Percentiles rank a stretch among this genome's conserved stretches.
Evolutionary conservation across 2,888 invertebrate genomes (phyloP).

Genomic region (Tillus elongatus): DNA sequence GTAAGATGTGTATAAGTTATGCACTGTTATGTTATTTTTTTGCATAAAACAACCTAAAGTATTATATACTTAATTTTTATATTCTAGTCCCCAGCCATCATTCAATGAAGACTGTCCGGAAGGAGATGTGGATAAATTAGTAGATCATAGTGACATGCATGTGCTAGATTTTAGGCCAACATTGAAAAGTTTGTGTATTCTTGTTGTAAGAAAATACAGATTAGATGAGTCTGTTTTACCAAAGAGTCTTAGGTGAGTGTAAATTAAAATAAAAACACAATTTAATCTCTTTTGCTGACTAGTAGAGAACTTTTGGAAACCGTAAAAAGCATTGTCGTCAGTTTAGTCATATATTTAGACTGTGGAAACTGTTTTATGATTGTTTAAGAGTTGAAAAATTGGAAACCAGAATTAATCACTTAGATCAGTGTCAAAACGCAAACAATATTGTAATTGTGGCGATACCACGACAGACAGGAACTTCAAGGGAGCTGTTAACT

Average conservation of each 20-base stretch:
- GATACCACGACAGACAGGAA: too few relatives aligned
- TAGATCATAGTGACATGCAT: constrained; percentile 77
- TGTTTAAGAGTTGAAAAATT: not conserved
- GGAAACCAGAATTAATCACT: too few relatives aligned
- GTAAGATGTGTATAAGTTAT: too few relatives aligned
- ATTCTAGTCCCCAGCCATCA: constrained; percentile 18
- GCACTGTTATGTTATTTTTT: too few relatives aligned
- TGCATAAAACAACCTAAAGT: too few relatives aligned
- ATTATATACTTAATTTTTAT: constrained; percentile 3
- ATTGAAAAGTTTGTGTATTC: constrained; percentile 62
- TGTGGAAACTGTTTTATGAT: not conserved
- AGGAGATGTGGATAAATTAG: constrained; percentile 46
- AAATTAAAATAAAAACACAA: constrained; percentile 5
- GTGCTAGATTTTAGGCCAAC: constrained; percentile 71
- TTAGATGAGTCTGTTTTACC: constrained; percentile 58
- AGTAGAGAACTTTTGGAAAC: too few relatives aligned
- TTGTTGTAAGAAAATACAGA: constrained; percentile 55
- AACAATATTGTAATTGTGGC: too few relatives aligned
- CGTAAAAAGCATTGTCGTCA: too few relatives aligned
- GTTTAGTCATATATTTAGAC: too few relatives aligned
- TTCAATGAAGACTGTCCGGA: constrained; percentile 28
- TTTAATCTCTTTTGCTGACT: constrained; percentile 5
- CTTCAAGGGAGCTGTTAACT: too few relatives aligned
- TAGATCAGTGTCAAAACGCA: too few relatives aligned
- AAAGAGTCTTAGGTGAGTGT: constrained; percentile 51